phyloP scores from a whole-genome alignment of 1,140 invertebrate genomes.

The Schlechtendalia chinensis region DNA sequence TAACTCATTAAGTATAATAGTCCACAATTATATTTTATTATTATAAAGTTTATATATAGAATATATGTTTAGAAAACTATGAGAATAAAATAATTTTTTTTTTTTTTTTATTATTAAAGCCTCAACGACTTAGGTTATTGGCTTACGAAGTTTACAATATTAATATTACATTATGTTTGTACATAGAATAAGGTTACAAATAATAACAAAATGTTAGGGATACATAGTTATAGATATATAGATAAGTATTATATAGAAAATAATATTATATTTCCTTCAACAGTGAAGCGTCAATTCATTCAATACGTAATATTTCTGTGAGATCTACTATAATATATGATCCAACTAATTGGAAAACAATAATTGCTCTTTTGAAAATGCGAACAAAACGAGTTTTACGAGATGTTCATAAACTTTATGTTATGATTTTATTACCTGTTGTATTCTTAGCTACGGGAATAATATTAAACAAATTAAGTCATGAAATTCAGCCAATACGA shows the following conservation, averaged over 20 bases:
- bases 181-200: too few relatives aligned
- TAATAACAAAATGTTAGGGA: too few relatives aligned
- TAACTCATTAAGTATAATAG: neutral
- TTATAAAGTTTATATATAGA: neutral
- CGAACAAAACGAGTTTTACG: constrained; percentile 58
- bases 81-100: too few relatives aligned
- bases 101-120: too few relatives aligned
- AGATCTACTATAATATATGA: constrained; percentile 23
- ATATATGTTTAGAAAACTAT: too few relatives aligned
- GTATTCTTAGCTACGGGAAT: constrained; percentile 67
- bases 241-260: too few relatives aligned
- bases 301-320: neutral
- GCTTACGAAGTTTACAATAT: too few relatives aligned
- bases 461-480: constrained; percentile 67
- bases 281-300: constrained; percentile 3
- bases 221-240: too few relatives aligned
- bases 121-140: too few relatives aligned
- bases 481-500: constrained; percentile 59
- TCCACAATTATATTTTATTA: neutral
- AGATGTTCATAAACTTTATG: constrained; percentile 59
- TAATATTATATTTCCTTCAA: neutral
- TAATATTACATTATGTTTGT: too few relatives aligned
- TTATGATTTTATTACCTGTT: constrained; percentile 61
- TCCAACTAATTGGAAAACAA: constrained; percentile 56
- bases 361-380: constrained; percentile 59